A percentile compares a stretch with the other conserved stretches of the same genome.
These are phyloP conservation scores for Psettodes erumei DNA, from an alignment of 2,113 vertebrate genomes.

Conservation along the genomic window DNA sequence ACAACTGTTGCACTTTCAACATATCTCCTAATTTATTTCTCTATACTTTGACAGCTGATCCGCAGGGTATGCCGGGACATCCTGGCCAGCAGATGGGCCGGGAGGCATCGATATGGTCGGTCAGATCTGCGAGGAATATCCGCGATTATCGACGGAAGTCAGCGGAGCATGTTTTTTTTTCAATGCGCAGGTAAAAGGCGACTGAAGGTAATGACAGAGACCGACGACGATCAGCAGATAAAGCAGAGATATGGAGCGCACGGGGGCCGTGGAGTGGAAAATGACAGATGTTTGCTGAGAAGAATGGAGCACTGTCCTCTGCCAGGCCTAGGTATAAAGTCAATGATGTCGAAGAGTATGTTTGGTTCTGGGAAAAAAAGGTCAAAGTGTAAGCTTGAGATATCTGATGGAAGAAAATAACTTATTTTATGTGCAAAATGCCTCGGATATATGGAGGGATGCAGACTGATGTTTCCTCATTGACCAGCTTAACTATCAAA, in stretches of 20 bases:
- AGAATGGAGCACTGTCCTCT: conserved; percentile 62
- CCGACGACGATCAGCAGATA: conserved; percentile 82
- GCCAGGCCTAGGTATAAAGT: background rate
- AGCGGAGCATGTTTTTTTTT: conserved; percentile 76
- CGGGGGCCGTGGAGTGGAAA: conserved; percentile 80
- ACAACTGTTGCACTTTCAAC: conserved; percentile 18
- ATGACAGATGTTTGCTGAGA: conserved; percentile 75
- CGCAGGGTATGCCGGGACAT: conserved; percentile 35
- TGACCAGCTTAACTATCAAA: conserved; percentile 50
- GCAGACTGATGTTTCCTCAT: conserved; percentile 31
- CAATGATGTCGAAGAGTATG: background rate
- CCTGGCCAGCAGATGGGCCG: conserved; percentile 68
- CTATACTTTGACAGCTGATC: conserved; percentile 37
- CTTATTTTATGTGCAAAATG: background rate
- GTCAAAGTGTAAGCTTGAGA: background rate
- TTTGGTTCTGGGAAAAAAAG: background rate
- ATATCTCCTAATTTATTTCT: background rate
- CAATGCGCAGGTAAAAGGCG: conserved; percentile 57
- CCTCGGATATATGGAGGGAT: background rate
- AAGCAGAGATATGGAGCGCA: conserved; percentile 81
- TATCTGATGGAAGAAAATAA: background rate
- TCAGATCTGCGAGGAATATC: conserved; percentile 79
- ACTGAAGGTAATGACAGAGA: conserved; percentile 75
- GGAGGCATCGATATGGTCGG: conserved; percentile 67
- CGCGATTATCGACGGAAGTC: conserved; percentile 85